Conservation (phyloP, 2,888 invertebrate genomes). For the Anodontia alba region DNA sequence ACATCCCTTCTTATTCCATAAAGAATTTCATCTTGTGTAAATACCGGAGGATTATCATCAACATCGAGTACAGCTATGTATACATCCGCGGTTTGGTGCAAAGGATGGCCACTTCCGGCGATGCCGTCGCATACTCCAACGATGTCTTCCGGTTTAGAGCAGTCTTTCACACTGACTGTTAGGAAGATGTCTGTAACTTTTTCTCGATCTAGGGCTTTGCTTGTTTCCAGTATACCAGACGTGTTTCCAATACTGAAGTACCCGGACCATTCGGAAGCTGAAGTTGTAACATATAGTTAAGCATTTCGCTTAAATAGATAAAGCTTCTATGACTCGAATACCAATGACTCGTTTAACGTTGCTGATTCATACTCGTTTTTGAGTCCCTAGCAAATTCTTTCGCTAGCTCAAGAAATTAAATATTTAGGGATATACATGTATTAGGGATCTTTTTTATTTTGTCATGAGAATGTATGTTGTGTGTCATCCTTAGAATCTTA, state of each 20-base stretch:
- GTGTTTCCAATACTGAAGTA: background rate
- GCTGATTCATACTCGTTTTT: too few relatives aligned
- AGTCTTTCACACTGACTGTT: background rate
- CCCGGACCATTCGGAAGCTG: background rate
- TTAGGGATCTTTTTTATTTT: too few relatives aligned
- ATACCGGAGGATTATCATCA: conserved; percentile 53
- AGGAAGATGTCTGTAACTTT: background rate
- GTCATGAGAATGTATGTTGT: too few relatives aligned
- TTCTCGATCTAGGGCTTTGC: background rate
- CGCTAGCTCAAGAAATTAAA: too few relatives aligned
- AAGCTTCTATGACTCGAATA: too few relatives aligned
- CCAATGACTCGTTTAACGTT: too few relatives aligned
- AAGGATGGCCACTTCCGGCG: background rate
- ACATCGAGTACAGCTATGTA: conserved; percentile 27
- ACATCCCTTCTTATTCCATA: conserved; percentile 50
- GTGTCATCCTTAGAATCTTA: too few relatives aligned
- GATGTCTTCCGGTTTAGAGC: background rate
- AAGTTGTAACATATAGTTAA: too few relatives aligned
- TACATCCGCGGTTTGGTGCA: background rate
- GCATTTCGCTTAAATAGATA: too few relatives aligned
- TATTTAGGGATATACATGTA: too few relatives aligned
- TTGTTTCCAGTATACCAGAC: background rate
- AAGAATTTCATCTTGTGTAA: conserved; percentile 32
- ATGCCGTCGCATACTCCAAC: background rate
- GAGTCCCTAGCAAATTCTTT: too few relatives aligned